Conservation (phyloP, 1,140 invertebrate genomes). For the Cyphomyrmex costatus region DNA sequence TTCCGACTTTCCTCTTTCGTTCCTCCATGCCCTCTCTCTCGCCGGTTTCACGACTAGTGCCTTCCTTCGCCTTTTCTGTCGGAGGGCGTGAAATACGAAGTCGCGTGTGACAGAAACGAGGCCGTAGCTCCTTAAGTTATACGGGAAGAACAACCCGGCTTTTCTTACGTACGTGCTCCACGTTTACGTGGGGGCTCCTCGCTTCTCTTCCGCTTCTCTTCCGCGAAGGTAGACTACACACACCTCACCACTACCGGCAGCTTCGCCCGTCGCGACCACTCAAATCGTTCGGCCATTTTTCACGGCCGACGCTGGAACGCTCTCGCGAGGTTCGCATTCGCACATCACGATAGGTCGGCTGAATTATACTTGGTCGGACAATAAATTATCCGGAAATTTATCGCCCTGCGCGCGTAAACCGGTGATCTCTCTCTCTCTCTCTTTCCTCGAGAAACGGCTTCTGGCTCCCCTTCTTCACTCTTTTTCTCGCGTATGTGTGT, state of each 20-base stretch:
- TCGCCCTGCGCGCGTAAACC: not conserved
- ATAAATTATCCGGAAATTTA: conserved; percentile 64
- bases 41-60: not conserved
- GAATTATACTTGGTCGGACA: conserved; percentile 55
- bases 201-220: not conserved
- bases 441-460: not conserved
- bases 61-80: conserved; percentile 18
- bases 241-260: not conserved
- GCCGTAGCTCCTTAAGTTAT: conserved; percentile 60
- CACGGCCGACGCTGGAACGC: conserved; percentile 15
- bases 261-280: conserved; percentile 16
- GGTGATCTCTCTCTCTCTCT: not conserved
- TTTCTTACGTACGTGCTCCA: conserved; percentile 36
- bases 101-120: conserved; percentile 62
- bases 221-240: conserved; percentile 20
- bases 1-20: not conserved
- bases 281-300: conserved; percentile 51
- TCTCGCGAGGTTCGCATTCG: conserved; percentile 39
- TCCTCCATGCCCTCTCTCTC: not conserved
- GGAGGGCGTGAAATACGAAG: conserved; percentile 48
- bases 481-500: not conserved
- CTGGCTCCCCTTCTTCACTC: too few species aligned
- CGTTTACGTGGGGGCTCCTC: not conserved
- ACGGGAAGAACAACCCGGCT: conserved; percentile 44
- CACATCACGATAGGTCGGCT: conserved; percentile 56